Percentiles rank a stretch among this genome's conserved stretches.
Evolutionary conservation across 2,888 invertebrate genomes (phyloP).

Genomic region (Charanyca ferruginea): DNA sequence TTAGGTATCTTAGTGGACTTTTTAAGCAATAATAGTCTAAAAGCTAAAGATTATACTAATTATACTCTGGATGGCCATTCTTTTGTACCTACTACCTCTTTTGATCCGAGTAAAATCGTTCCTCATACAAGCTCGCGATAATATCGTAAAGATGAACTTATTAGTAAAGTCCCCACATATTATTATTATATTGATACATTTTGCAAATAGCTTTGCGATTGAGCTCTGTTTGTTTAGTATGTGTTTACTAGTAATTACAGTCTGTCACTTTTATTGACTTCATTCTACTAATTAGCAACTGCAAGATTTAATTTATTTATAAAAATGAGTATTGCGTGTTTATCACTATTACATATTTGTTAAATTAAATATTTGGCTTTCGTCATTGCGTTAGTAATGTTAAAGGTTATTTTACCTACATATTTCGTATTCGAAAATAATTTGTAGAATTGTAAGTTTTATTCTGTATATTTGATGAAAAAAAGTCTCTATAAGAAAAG

Average conservation of each 20-base stretch:
- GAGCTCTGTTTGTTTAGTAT: not conserved
- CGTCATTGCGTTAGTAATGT: slow-evolving; percentile 31
- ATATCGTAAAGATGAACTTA: no score
- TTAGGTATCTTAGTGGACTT: slow-evolving; percentile 3
- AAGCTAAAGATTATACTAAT: not conserved
- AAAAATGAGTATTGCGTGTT: slow-evolving; percentile 12
- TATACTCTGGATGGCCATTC: not conserved
- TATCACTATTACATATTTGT: slow-evolving; percentile 19
- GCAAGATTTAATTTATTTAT: slow-evolving; percentile 9
- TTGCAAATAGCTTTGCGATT: slow-evolving; percentile 7
- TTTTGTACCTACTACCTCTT: not conserved
- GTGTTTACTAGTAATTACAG: not conserved
- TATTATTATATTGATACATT: not conserved
- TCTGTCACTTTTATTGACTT: not conserved
- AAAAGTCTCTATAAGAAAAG: slow-evolving; percentile 22
- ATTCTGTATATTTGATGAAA: slow-evolving; percentile 25
- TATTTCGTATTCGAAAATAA: slow-evolving; percentile 45
- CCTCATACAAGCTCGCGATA: not conserved
- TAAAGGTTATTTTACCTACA: slow-evolving; percentile 30
- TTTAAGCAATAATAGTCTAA: slow-evolving; percentile 16
- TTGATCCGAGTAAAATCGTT: slow-evolving; percentile 6
- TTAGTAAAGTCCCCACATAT: no score
- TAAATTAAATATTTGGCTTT: slow-evolving; percentile 25
- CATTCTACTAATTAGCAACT: slow-evolving; percentile 10
- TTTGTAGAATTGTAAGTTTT: slow-evolving; percentile 22